phyloP scores from a whole-genome alignment of 1,140 invertebrate genomes.

The Pectinophora gossypiella region DNA sequence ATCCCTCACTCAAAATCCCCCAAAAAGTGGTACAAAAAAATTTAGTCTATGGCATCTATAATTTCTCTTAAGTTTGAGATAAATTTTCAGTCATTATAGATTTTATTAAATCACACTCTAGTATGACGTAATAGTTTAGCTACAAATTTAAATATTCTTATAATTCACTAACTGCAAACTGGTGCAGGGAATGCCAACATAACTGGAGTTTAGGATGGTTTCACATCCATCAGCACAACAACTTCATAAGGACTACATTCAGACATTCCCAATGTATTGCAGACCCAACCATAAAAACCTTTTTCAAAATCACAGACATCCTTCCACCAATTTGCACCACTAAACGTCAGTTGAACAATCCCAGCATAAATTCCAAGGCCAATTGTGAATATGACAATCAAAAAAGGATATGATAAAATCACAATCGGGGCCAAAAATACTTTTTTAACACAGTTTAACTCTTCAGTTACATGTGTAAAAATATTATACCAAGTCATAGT shows the following conservation, averaged over 20 bases:
- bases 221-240: conserved; percentile 71
- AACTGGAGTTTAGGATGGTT: conserved; percentile 33
- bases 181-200: too few species aligned
- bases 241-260: conserved; percentile 84
- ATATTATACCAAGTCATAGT: conserved; percentile 87
- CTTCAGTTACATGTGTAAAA: conserved; percentile 82
- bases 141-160: too few species aligned
- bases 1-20: too few species aligned
- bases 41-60: too few species aligned
- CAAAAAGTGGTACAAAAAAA: too few species aligned
- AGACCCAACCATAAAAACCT: conserved; percentile 88
- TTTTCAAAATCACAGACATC: conserved; percentile 86
- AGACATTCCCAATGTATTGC: conserved; percentile 79
- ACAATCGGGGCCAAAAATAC: conserved; percentile 80
- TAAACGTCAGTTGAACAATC: conserved; percentile 81
- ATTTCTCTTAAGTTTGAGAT: too few species aligned
- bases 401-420: conserved; percentile 83
- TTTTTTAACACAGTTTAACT: conserved; percentile 78
- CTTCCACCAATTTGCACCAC: conserved; percentile 80
- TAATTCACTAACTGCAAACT: too few species aligned
- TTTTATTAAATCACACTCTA: too few species aligned
- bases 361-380: conserved; percentile 82
- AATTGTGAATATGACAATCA: conserved; percentile 80
- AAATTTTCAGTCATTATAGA: too few species aligned
- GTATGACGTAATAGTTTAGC: too few species aligned